Percentiles rank a stretch among this genome's conserved stretches.
These are phyloP conservation scores for Sinocyclocheilus maitianheensis DNA, from an alignment of 2,113 vertebrate genomes.

Conservation along the genomic window DNA sequence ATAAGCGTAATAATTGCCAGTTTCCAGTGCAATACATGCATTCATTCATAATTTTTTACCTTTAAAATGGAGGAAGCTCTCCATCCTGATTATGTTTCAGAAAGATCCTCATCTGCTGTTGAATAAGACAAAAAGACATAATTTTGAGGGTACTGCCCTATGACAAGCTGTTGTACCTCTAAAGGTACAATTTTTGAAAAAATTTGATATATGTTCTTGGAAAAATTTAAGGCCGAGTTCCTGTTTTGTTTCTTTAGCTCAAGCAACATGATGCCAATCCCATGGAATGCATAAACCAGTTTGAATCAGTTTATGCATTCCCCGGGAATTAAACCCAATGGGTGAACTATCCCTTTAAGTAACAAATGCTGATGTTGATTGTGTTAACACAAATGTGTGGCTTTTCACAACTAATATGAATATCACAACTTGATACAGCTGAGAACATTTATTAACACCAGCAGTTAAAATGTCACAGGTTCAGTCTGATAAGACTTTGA, in stretches of 20 bases:
- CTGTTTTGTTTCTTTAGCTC: not conserved
- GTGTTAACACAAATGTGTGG: not conserved
- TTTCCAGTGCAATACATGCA: not conserved
- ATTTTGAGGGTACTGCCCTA: not conserved
- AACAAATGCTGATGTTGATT: not conserved
- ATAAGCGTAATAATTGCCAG: not conserved
- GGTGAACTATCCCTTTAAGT: not conserved
- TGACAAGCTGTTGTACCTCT: not conserved
- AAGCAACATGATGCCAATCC: not conserved
- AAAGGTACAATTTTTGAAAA: not conserved
- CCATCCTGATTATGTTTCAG: not conserved
- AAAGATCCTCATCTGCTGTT: not conserved
- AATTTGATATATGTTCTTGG: not conserved
- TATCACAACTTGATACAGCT: not conserved
- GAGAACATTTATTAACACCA: not conserved
- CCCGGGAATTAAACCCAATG: not conserved
- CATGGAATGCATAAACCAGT: not conserved
- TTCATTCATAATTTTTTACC: not conserved
- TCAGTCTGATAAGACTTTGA: not conserved
- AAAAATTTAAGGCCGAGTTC: not conserved
- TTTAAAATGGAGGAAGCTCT: not conserved
- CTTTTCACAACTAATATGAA: not conserved
- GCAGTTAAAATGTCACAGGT: not conserved
- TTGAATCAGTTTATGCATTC: not conserved
- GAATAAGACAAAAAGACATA: not conserved